phyloP scores from a whole-genome alignment of 1,140 invertebrate genomes.

The Adoxophyes honmai region DNA sequence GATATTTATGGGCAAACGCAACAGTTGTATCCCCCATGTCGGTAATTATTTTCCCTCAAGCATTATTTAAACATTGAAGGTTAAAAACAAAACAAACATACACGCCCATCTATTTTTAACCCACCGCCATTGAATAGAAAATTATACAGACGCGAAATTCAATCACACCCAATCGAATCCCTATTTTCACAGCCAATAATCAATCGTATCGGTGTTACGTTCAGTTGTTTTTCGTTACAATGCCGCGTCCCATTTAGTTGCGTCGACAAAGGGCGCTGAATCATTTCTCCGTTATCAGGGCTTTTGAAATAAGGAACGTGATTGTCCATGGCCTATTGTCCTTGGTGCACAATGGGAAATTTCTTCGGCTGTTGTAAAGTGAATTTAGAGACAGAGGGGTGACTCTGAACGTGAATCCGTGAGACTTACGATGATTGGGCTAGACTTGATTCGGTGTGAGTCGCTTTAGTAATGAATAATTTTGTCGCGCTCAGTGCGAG shows the following conservation, averaged over 20 bases:
- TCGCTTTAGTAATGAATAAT: no score
- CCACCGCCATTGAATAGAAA: background rate
- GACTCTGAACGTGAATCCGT: no score
- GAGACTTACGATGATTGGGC: no score
- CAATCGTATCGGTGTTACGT: background rate
- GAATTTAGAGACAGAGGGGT: background rate
- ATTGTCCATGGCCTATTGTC: conserved; percentile 2
- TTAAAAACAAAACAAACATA: no score
- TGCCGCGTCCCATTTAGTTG: conserved; percentile 2
- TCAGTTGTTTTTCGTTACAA: background rate
- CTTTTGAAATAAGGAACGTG: conserved; percentile 2
- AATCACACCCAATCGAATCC: background rate
- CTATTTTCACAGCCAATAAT: background rate
- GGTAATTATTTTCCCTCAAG: no score
- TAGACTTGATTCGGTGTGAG: no score
- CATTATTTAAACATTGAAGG: no score
- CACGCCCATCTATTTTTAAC: background rate
- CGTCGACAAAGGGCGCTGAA: background rate
- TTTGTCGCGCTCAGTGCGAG: no score
- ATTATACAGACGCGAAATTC: background rate
- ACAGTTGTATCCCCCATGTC: no score
- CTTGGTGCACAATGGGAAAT: conserved; percentile 5
- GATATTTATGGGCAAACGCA: no score
- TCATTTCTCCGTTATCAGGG: conserved; percentile 6
- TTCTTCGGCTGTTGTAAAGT: background rate